Evolutionary conservation across 2,113 vertebrate genomes (phyloP).

Genomic region (Dipodomys spectabilis): DNA sequence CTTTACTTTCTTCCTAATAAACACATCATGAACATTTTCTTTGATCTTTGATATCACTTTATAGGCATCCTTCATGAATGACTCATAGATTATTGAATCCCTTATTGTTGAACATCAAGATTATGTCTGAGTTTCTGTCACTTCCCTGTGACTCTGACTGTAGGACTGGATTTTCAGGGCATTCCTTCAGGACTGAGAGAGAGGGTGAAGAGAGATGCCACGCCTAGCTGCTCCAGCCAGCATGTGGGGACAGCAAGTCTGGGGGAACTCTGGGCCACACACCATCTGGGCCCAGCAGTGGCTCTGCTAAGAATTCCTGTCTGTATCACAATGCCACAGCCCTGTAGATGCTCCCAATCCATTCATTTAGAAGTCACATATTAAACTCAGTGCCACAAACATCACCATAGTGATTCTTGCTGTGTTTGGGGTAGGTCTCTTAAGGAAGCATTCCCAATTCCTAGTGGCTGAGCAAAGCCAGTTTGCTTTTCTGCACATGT

Average conservation of each 20-base stretch:
- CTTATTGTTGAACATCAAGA: neutral
- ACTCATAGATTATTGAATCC: neutral
- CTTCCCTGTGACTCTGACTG: neutral
- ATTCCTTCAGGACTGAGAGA: neutral
- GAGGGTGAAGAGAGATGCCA: accelerated
- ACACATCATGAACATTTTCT: neutral
- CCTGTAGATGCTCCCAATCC: neutral
- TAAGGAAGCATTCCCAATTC: neutral
- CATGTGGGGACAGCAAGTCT: neutral
- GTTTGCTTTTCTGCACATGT: neutral
- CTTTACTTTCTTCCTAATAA: conserved; percentile 22
- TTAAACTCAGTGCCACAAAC: neutral
- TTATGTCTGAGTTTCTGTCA: neutral
- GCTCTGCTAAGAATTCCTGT: neutral
- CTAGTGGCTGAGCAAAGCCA: neutral
- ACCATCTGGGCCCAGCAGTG: no score
- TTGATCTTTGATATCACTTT: neutral
- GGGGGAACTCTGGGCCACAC: no score
- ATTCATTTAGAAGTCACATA: neutral
- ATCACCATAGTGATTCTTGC: accelerated
- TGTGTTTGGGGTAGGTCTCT: no score
- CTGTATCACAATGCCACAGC: neutral
- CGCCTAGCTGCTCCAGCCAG: accelerated
- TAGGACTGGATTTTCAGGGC: neutral
- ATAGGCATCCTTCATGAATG: neutral